Base-by-base conservation (phyloP, 2,888 invertebrate species). In the Electrophaes corylata region DNA sequence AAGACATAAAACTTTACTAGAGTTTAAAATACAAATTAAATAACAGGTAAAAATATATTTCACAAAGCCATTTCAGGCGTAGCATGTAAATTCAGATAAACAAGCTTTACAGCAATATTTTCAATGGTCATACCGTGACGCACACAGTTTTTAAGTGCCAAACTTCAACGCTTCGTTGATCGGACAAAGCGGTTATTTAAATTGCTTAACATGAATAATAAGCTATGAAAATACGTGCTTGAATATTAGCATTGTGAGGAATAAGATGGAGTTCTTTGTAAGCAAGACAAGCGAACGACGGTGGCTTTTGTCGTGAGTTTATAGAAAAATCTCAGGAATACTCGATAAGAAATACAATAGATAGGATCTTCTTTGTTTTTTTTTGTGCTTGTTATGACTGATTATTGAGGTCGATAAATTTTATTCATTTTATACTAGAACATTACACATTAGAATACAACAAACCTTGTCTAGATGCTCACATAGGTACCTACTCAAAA, bases 161-260 rank as follows among this genome's bases (percentile, higher is more conserved):
- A 60, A 58, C 35, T 57, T 52, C 29, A 44, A 49, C 53, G 54
- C 53, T 43, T 20, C 48, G 37, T 14, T 31, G 49, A 53, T 45
- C 52, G 48, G 44, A 57, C 54, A 55, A 64, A 43, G 29, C 47
- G 43, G 33, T 41, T 55, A 66, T 41, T 60, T 56, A 54, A 56
- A 59, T 59, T 53, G 57, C 57, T 62, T 51, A 65, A 59, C 59
- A 26, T 53, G 56, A 63, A 60, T 54, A 65, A 60, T 50, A 70
- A 31, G 64, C 64, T 71, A 70, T 69, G 64, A 72, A 75, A 73
- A 70, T 19, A 19, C 23, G 35, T 72, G 72, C 75, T 76, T 67
- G 66, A 72, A 65, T 68, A 70, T 71, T 69, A 73, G 76, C 68
- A 76, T 79, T 79, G 76, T 76, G 51, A 61, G 56, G 43, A 61